phyloP scores from a whole-genome alignment of 2,888 invertebrate species.

The Orgyia antiqua region DNA sequence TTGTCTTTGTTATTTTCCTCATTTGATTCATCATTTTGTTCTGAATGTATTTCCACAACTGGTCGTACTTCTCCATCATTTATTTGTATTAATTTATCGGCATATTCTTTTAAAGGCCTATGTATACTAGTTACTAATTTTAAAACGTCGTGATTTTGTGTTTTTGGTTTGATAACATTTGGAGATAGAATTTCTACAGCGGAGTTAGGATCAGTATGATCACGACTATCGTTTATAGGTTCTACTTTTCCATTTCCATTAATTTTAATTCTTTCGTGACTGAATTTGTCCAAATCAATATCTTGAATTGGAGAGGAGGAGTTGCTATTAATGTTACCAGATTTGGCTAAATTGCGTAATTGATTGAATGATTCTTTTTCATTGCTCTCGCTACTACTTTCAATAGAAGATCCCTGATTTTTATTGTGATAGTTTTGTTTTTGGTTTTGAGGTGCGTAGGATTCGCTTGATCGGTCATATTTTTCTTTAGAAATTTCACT shows the following conservation, averaged over 20 bases:
- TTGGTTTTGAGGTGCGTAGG: constrained; percentile 2
- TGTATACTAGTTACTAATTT: constrained; percentile 19
- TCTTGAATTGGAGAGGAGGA: constrained; percentile 34
- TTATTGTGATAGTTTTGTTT: constrained; percentile 7
- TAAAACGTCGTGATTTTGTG: constrained; percentile 15
- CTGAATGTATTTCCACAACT: constrained; percentile 57
- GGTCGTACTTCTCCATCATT: constrained; percentile 63
- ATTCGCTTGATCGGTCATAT: constrained; percentile 4
- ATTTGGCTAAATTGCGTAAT: neutral
- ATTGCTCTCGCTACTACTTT: constrained; percentile 18
- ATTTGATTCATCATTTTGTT: constrained; percentile 36
- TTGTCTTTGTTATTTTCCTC: constrained; percentile 30
- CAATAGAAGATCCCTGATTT: constrained; percentile 10
- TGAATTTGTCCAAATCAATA: constrained; percentile 46
- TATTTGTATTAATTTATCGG: constrained; percentile 35
- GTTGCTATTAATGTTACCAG: constrained; percentile 7
- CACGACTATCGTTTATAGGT: constrained; percentile 29
- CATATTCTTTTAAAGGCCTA: constrained; percentile 20
- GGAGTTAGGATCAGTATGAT: constrained; percentile 26
- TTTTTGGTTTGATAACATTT: constrained; percentile 18
- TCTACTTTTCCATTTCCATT: constrained; percentile 42
- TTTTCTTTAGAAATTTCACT: constrained; percentile 13
- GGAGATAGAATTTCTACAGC: constrained; percentile 23
- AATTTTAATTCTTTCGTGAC: constrained; percentile 43
- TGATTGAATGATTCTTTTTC: neutral